Evolutionary conservation across 2,113 vertebrate species (phyloP), one percentile per base, ranked within the genome.

Genomic region (Lycaon pictus): DNA sequence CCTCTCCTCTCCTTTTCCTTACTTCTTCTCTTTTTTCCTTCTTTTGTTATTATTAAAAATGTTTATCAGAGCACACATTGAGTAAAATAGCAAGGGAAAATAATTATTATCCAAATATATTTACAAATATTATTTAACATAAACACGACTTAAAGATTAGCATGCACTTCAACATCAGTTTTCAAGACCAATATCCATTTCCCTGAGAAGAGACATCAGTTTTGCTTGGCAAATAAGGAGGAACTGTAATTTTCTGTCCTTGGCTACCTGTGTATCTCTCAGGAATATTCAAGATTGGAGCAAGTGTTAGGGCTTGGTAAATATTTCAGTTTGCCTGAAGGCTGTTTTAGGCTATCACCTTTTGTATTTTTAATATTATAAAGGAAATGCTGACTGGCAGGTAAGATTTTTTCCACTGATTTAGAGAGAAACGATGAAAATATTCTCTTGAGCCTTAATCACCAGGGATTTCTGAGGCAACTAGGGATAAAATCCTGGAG

Each of bases 271-370:
- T 56, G 16, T 77, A 35, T 43, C 62, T 81, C 23, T 32, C n/a
- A 56, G 58, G 77, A 90, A 88, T 56, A 77, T 53, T 77, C 5
- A 53, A 84, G 77, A 63, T 2, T 83, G n/a, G 62, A 88, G 85
- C 56, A 90, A 87, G 37, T 19, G 16, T 91, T 96, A 82, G 55
- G 65, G 43, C 27, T 95, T 67, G 10, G 60, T 93, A 93, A 95
- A 83, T 96, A 95, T 79, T 95, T 92, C 60, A 86, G 3, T 15
- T 82, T 95, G 32, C 80, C 86, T 93, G 67, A 83, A 96, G 71
- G 35, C 67, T 92, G 32, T 96, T 92, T 43, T 35, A 71, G 81
- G 76, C 17, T 53, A 58, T 84, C 11, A 16, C n/a, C 15, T 74
- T 17, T 83, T 93, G 5, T 76, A 17, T 85, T 92, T 95, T 97